Percentiles rank a stretch among this genome's conserved stretches.
phyloP scores from a whole-genome alignment of 2,797 vertebrate species.

The Platalea minor region DNA sequence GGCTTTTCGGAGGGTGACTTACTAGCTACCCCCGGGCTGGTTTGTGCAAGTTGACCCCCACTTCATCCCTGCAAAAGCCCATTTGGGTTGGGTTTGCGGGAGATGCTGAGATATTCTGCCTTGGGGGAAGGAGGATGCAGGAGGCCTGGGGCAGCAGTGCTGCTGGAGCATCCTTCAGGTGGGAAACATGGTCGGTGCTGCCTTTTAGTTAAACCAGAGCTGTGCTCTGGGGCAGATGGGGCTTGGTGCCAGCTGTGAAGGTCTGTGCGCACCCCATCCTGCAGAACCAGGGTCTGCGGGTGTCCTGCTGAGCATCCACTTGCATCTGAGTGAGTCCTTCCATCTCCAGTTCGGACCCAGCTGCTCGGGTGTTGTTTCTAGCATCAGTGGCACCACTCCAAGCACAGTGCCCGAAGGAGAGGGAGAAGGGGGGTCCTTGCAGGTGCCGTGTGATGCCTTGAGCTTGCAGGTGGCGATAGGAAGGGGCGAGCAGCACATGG shows the following conservation, averaged over 20 bases:
- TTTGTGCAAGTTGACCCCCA: not conserved
- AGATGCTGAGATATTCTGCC: not conserved
- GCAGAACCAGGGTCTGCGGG: not conserved
- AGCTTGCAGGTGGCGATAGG: accelerated
- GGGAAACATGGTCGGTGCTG: not conserved
- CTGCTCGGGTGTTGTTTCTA: not conserved
- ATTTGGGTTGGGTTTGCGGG: not conserved
- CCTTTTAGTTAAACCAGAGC: not conserved
- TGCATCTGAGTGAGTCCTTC: not conserved
- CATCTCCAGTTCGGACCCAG: accelerated
- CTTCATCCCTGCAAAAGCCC: not conserved
- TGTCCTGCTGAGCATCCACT: not conserved
- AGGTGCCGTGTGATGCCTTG: not conserved
- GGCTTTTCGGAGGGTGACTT: not conserved
- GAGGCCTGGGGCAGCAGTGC: not conserved
- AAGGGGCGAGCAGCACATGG: accelerated
- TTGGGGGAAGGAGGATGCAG: not conserved
- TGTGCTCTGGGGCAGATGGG: not conserved
- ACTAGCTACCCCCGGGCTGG: accelerated
- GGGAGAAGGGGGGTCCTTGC: not conserved
- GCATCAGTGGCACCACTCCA: not conserved
- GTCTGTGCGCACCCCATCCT: accelerated
- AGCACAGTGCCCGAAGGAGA: not conserved
- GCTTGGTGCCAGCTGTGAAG: not conserved
- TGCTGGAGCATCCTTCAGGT: accelerated